Evolutionary conservation across 2,113 vertebrate species (phyloP).

Genomic region (Trogon melanurus): DNA sequence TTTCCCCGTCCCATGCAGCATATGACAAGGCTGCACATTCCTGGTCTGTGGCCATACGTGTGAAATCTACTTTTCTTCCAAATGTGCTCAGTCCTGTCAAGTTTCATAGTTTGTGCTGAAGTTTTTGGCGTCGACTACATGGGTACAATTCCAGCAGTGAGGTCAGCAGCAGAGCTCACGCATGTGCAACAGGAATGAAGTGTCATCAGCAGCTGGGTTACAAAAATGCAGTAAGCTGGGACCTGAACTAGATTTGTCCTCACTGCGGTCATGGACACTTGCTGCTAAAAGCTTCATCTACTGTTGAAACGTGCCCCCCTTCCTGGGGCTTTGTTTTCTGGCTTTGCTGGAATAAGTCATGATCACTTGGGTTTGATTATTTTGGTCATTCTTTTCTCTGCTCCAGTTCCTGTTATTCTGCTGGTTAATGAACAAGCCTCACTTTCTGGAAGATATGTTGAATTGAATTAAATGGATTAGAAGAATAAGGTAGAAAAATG

Average conservation of each 20-base stretch:
- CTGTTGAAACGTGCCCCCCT: not conserved
- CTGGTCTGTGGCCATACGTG: not conserved
- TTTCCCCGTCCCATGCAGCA: not conserved
- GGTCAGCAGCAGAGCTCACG: not conserved
- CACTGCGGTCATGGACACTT: not conserved
- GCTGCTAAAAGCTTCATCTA: not conserved
- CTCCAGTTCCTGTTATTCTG: not conserved
- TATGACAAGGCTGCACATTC: not conserved
- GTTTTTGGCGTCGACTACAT: not conserved
- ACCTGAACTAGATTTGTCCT: not conserved
- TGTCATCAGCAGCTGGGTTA: not conserved
- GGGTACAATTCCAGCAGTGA: conserved; percentile 22
- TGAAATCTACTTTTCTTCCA: not conserved
- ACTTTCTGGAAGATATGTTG: not conserved
- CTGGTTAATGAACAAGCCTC: not conserved
- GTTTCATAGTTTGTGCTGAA: conserved; percentile 12
- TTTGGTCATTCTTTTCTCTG: not conserved
- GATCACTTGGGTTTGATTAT: not conserved
- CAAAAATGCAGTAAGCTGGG: not conserved
- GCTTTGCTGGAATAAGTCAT: not conserved
- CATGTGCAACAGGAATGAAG: not conserved
- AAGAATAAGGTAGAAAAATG: not conserved
- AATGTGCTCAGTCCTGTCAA: not conserved
- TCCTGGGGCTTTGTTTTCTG: not conserved
- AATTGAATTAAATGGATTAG: not conserved